Percentiles rank a stretch among this genome's conserved stretches.
These are phyloP conservation scores for Celastrina argiolus DNA, from an alignment of 2,888 invertebrate genomes.

Conservation along the genomic window DNA sequence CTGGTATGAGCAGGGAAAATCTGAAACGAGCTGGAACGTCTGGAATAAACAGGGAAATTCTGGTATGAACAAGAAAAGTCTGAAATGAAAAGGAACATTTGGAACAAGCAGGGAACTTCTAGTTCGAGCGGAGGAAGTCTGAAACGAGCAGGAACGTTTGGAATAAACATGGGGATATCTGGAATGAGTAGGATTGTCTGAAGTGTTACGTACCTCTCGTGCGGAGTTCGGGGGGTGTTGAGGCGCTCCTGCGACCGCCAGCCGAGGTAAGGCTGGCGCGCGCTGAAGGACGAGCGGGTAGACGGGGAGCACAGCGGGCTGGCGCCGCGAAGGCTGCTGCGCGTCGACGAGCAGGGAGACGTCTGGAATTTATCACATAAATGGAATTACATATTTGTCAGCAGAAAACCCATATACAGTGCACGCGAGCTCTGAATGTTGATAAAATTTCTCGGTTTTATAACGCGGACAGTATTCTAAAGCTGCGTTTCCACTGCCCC, in stretches of 20 bases:
- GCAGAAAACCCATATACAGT: conserved; percentile 46
- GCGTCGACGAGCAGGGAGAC: conserved; percentile 85
- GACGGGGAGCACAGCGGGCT: conserved; percentile 83
- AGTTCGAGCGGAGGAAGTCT: too few species aligned
- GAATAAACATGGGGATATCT: too few species aligned
- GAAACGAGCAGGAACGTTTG: too few species aligned
- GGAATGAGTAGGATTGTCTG: too few species aligned
- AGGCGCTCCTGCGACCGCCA: conserved; percentile 93
- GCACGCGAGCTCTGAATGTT: too few species aligned
- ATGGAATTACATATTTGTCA: not conserved
- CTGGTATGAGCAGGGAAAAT: not conserved
- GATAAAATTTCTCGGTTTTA: too few species aligned
- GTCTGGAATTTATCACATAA: conserved; percentile 62
- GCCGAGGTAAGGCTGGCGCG: conserved; percentile 92
- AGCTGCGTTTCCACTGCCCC: too few species aligned
- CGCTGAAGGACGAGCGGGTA: conserved; percentile 85
- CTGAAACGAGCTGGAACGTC: too few species aligned
- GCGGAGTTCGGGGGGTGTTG: conserved; percentile 88
- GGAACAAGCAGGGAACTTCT: not conserved
- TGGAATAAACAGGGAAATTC: too few species aligned
- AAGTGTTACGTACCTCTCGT: conserved; percentile 79
- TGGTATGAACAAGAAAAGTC: too few species aligned
- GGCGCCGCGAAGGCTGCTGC: conserved; percentile 84
- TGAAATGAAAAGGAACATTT: too few species aligned
- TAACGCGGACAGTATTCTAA: too few species aligned